A percentile compares a stretch with the other conserved stretches of the same genome.
phyloP scores from a whole-genome alignment of 1,140 invertebrate species.

The Drosophila gunungcola region DNA sequence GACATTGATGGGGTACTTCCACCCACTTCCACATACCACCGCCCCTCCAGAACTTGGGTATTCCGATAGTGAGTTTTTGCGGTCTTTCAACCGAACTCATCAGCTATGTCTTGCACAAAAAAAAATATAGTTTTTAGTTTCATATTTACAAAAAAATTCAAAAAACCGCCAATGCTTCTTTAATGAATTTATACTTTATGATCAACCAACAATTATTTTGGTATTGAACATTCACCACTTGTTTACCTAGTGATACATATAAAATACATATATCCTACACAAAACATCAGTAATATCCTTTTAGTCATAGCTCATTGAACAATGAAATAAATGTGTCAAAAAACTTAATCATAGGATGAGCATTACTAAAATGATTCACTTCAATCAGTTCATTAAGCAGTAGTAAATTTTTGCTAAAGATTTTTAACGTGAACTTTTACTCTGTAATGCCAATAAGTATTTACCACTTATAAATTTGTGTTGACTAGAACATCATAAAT shows the following conservation, averaged over 20 bases:
- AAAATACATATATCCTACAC: background rate
- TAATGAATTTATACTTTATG: too few relatives aligned
- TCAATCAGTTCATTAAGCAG: too few relatives aligned
- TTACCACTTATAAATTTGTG: too few relatives aligned
- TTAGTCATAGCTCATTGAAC: too few relatives aligned
- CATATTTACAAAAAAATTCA: background rate
- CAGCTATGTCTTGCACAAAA: constrained; percentile 9
- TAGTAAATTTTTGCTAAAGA: too few relatives aligned
- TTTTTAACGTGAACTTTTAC: too few relatives aligned
- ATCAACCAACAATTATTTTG: background rate
- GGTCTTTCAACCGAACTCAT: constrained; percentile 63
- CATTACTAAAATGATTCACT: too few relatives aligned
- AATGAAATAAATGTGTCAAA: too few relatives aligned
- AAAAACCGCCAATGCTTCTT: too few relatives aligned
- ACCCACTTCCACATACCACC: constrained; percentile 2
- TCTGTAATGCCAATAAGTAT: too few relatives aligned
- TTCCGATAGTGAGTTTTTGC: constrained; percentile 40
- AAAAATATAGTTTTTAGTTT: constrained; percentile 6
- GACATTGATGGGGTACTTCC: constrained; percentile 62
- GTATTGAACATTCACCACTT: background rate
- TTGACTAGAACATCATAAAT: background rate
- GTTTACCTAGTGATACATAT: background rate
- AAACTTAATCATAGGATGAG: too few relatives aligned
- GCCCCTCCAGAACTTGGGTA: constrained; percentile 35
- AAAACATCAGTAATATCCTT: background rate